Evolutionary conservation across 2,113 vertebrate genomes (phyloP).

Genomic region (Saiga tatarica): DNA sequence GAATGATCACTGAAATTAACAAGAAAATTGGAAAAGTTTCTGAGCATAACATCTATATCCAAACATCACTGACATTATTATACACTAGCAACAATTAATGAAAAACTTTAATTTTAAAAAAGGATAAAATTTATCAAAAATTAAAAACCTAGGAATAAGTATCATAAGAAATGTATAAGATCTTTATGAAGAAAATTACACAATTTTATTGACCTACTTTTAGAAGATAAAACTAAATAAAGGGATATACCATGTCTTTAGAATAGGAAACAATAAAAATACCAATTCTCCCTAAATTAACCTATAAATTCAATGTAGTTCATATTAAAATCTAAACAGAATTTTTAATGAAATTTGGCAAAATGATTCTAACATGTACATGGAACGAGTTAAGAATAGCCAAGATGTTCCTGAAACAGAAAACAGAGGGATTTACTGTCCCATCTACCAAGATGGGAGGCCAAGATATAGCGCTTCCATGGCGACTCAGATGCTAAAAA

Average conservation of each 20-base stretch:
- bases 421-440: background rate
- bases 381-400: background rate
- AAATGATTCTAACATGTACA: background rate
- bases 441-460: background rate
- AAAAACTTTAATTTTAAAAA: background rate
- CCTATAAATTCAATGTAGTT: background rate
- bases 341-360: background rate
- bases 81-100: background rate
- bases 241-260: background rate
- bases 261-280: background rate
- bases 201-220: background rate
- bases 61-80: background rate
- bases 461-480: background rate
- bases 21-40: background rate
- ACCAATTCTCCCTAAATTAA: background rate
- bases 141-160: background rate
- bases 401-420: background rate
- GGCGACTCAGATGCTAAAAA: background rate
- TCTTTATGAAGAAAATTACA: background rate
- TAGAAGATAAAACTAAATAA: background rate
- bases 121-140: background rate
- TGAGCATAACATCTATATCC: background rate
- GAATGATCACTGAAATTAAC: background rate
- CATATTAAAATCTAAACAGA: background rate
- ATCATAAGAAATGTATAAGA: background rate